phyloP scores from a whole-genome alignment of 2,113 vertebrate genomes.

The Seriola aureovittata region DNA sequence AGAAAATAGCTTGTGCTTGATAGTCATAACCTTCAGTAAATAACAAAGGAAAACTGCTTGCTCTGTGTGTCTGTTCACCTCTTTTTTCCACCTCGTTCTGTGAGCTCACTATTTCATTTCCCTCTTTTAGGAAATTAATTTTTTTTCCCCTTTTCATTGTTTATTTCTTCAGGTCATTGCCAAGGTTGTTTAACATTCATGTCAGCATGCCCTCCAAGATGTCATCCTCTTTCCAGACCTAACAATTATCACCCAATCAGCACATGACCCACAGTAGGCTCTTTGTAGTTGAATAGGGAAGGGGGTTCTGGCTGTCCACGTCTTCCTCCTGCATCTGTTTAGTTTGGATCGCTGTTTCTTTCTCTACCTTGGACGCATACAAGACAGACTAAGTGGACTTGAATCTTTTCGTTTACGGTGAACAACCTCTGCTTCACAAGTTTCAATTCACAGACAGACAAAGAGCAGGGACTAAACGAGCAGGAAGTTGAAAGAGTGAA shows the following conservation, averaged over 20 bases:
- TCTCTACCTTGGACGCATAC: conserved; percentile 54
- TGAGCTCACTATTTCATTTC: conserved; percentile 18
- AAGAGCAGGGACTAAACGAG: conserved; percentile 64
- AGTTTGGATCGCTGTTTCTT: conserved; percentile 52
- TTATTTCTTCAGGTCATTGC: conserved; percentile 48
- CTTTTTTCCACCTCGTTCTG: conserved; percentile 3
- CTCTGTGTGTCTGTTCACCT: conserved; percentile 24
- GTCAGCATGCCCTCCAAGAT: conserved; percentile 58
- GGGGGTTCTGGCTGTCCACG: conserved; percentile 41
- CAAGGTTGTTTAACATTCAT: conserved; percentile 52
- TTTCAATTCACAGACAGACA: conserved; percentile 62
- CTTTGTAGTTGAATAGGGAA: conserved; percentile 63
- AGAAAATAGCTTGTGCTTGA: conserved; percentile 45
- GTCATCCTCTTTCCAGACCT: conserved; percentile 57
- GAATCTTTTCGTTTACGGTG: conserved; percentile 52
- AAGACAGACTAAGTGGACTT: conserved; percentile 40
- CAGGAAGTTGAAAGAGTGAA: conserved; percentile 57
- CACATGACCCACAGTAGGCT: conserved; percentile 64
- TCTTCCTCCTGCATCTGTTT: conserved; percentile 61
- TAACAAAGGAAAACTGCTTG: conserved; percentile 54
- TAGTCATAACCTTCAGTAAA: conserved; percentile 55
- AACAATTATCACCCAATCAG: conserved; percentile 73
- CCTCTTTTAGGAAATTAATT: conserved; percentile 20
- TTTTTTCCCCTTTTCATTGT: conserved; percentile 12
- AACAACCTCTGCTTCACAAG: conserved; percentile 39